Percentiles rank a stretch among this genome's conserved stretches.
Evolutionary conservation across 2,113 vertebrate genomes (phyloP).

Genomic region (Dinomys branickii): DNA sequence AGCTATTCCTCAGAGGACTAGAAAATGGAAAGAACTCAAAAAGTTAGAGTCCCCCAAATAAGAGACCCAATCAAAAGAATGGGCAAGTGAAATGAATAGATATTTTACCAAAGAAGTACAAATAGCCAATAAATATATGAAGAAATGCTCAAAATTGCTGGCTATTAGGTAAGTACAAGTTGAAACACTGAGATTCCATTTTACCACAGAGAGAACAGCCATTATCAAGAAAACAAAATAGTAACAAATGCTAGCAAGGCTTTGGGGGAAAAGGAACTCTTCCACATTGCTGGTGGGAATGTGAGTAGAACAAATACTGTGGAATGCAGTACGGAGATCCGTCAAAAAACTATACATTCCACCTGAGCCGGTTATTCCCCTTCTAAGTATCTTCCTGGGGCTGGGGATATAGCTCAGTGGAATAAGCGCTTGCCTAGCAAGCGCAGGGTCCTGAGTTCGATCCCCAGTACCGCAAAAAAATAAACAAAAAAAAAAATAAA

Average conservation of each 20-base stretch:
- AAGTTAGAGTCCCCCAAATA: background rate
- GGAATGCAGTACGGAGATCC: background rate
- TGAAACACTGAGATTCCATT: background rate
- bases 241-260: background rate
- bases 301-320: background rate
- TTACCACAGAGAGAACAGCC: background rate
- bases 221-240: background rate
- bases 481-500: too few species aligned
- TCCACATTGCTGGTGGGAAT: background rate
- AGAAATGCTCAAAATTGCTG: background rate
- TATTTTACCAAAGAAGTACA: background rate
- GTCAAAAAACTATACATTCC: background rate
- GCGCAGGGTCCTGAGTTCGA: too few species aligned
- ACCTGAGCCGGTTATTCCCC: background rate
- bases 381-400: background rate
- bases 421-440: too few species aligned
- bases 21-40: background rate
- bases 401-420: too few species aligned
- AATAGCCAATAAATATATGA: background rate
- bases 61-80: background rate
- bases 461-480: too few species aligned
- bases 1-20: background rate
- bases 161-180: background rate
- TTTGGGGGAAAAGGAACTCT: background rate
- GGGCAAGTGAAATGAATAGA: background rate